Evolutionary conservation across 2,888 invertebrate species (phyloP).

Genomic region (Melanostoma mellinum): DNA sequence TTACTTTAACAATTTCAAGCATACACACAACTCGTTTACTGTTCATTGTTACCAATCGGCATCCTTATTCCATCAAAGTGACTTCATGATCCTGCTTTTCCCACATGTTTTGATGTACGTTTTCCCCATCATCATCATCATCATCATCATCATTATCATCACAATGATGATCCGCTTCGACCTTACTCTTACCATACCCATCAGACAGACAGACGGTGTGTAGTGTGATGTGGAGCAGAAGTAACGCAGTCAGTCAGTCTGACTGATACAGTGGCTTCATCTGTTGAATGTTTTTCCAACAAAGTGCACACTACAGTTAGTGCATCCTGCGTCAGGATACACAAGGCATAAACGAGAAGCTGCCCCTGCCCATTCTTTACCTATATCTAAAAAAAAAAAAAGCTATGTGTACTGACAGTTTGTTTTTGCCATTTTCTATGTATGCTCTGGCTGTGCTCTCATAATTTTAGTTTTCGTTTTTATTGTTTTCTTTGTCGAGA

Average conservation of each 20-base stretch:
- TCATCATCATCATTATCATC: slow-evolving; percentile 43
- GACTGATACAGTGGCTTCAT: slow-evolving; percentile 59
- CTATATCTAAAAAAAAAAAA: slow-evolving; percentile 3
- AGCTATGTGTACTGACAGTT: slow-evolving; percentile 46
- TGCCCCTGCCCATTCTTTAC: slow-evolving; percentile 4
- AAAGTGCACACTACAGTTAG: slow-evolving; percentile 56
- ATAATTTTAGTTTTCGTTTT: slow-evolving; percentile 31
- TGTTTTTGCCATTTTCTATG: slow-evolving; percentile 17
- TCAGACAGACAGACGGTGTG: slow-evolving; percentile 4
- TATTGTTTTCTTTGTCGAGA: slow-evolving; percentile 17
- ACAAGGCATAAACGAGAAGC: slow-evolving; percentile 54
- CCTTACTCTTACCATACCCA: background rate
- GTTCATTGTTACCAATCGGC: slow-evolving; percentile 67
- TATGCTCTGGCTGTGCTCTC: slow-evolving; percentile 1
- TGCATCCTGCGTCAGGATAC: slow-evolving; percentile 52
- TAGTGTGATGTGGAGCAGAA: slow-evolving; percentile 48
- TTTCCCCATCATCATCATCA: slow-evolving; percentile 38
- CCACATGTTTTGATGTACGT: slow-evolving; percentile 28
- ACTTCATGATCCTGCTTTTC: slow-evolving; percentile 29
- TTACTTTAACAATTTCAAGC: slow-evolving; percentile 38
- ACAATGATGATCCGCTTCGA: slow-evolving; percentile 34
- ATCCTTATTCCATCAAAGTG: slow-evolving; percentile 33
- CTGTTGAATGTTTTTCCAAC: slow-evolving; percentile 72
- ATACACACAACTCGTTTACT: slow-evolving; percentile 48
- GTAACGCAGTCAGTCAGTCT: slow-evolving; percentile 62